phyloP scores from a whole-genome alignment of 2,888 invertebrate species.

The Microplitis deprimator region DNA sequence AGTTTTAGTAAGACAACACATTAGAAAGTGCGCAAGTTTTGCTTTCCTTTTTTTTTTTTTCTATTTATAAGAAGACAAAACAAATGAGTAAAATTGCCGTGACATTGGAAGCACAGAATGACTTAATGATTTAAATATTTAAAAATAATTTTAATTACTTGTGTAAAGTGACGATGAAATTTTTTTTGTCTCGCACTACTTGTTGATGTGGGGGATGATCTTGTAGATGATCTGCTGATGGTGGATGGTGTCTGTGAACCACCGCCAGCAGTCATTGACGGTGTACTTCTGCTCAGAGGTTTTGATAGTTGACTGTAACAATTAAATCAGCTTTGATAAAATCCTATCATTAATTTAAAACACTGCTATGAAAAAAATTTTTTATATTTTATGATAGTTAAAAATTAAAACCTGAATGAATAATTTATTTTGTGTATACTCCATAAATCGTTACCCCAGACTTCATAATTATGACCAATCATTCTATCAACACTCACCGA shows the following conservation, averaged over 20 bases:
- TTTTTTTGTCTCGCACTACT: conserved; percentile 88
- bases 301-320: conserved; percentile 69
- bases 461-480: conserved; percentile 43
- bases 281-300: conserved; percentile 71
- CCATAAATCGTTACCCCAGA: conserved; percentile 61
- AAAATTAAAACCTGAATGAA: background rate
- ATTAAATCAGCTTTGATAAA: conserved; percentile 20
- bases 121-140: background rate
- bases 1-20: background rate
- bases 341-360: no score
- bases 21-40: background rate
- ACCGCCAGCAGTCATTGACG: conserved; percentile 69
- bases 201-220: conserved; percentile 73
- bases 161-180: conserved; percentile 89
- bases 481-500: background rate
- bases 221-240: conserved; percentile 64
- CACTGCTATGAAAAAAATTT: background rate
- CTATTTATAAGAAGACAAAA: background rate
- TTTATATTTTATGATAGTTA: background rate
- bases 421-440: conserved; percentile 37
- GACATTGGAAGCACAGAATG: conserved; percentile 32
- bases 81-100: background rate
- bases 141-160: conserved; percentile 62
- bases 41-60: no score
- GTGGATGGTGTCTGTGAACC: conserved; percentile 65